Base-by-base conservation (phyloP, 1,140 invertebrate genomes). In the Scaptodrosophila lebanonensis region DNA sequence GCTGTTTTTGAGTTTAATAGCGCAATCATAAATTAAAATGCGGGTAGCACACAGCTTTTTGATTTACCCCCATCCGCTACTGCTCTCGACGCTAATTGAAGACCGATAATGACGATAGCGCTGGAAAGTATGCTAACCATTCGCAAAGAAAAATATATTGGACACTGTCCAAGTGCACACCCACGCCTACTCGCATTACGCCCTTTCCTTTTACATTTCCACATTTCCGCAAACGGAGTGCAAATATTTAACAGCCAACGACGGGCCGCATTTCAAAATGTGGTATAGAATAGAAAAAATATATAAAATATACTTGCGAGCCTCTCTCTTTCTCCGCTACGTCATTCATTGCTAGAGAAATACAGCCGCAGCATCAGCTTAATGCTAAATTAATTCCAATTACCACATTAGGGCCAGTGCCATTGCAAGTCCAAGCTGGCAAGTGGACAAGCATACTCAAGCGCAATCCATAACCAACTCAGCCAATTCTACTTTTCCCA, bases 301-400 rank as follows among this genome's bases (percentile, higher is more conserved):
- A 60, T 82, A 82, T 60, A 79, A 79, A 82, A 82, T 82, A 65
- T 79, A 66, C 8, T n/a, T 33, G 3, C 5, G 3, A 33, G 9
- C n/a, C n/a, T n/a, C n/a, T 9, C 9, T 29, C 27, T 29, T 29
- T 9, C 9, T 29, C 27, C 27, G 5, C 27, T 6, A 6, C 27
- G 9, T 29, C 27, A 29, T 29, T 29, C 5, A 6, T 29, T 29
- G 76, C 69, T 48, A 79, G 82, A 82, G 76, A 79, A 79, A 82
- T 79, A 69, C 69, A 66, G n/a, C n/a, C n/a, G n/a, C n/a, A n/a
- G n/a, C n/a, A n/a, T n/a, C n/a, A n/a, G 75, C 75, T 82, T 79
- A 82, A 79, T 79, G 75, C 75, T 79, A 72, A 82, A 79, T 79
- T 82, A 79, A 79, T 79, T 79, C 75, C 75, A 79, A 79, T 79